phyloP scores from a whole-genome alignment of 1,140 invertebrate genomes.

The Drosophila triauraria region DNA sequence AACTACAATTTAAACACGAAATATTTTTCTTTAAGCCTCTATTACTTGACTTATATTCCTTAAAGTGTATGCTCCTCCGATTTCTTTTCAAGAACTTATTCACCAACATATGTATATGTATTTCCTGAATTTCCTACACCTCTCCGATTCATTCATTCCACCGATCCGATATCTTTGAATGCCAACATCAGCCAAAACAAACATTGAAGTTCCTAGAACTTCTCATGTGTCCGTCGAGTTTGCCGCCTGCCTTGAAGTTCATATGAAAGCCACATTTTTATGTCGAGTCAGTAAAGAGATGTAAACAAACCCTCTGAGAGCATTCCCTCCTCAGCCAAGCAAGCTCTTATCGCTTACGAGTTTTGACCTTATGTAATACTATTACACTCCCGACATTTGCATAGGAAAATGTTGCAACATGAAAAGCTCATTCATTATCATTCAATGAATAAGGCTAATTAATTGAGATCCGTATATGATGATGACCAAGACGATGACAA shows the following conservation, averaged over 20 bases:
- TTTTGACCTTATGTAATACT: slow-evolving; percentile 18
- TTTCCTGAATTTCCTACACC: slow-evolving; percentile 1
- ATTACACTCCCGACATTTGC: slow-evolving; percentile 20
- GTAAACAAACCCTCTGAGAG: slow-evolving; percentile 24
- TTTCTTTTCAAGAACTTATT: neutral
- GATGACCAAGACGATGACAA: slow-evolving; percentile 32
- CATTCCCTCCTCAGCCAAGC: slow-evolving; percentile 12
- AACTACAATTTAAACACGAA: too few relatives aligned
- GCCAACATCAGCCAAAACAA: slow-evolving; percentile 39
- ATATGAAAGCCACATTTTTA: slow-evolving; percentile 16
- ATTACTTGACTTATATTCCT: neutral
- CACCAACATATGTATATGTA: neutral
- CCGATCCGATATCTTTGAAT: slow-evolving; percentile 28
- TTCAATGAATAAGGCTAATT: slow-evolving; percentile 34
- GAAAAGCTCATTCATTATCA: neutral
- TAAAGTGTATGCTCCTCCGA: neutral
- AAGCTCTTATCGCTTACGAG: slow-evolving; percentile 17
- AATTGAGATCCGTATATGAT: slow-evolving; percentile 42
- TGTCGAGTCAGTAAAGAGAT: slow-evolving; percentile 24
- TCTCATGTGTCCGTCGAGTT: slow-evolving; percentile 6
- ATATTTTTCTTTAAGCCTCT: too few relatives aligned
- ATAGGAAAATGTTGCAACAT: slow-evolving; percentile 40
- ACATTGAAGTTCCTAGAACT: slow-evolving; percentile 39
- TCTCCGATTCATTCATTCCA: neutral
- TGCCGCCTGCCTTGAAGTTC: slow-evolving; percentile 7